Base-by-base conservation (phyloP, 2,113 vertebrate species). In the Fregata magnificens region DNA sequence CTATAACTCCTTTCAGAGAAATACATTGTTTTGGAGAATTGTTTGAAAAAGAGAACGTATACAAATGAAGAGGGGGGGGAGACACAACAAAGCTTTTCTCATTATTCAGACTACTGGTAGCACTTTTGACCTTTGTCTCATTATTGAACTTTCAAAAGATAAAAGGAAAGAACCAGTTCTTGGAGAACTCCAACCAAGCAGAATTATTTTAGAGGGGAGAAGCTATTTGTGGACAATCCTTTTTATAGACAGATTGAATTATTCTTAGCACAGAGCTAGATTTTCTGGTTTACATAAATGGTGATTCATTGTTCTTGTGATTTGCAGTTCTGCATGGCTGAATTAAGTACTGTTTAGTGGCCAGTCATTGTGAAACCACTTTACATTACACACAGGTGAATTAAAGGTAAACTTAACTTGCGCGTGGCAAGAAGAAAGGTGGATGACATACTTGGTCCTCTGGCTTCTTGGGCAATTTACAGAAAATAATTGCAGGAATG, bases 231-330 rank as follows among this genome's bases (percentile, higher is more conserved):
- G 25, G 53, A 63, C 28, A 82, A 72, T 26, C 7, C 20, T 90
- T 90, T 95, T 86, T 74, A 94, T 44, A 82, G 67, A 69, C 9
- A 66, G 77, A 93, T 29, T 55, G 53, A 88, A 94, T 87, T 96
- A 95, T 95, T 96, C 84, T 93, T 90, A 96, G 69, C 34, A 91
- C 67, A 66, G 67, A 74, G 78, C 71, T 88, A 62, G 55, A 86
- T 88, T 95, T 87, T 93, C 83, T 72, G 88, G 34, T 97, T 97
- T 96, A 95, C 40, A 88, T 93, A 97, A 97, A 96, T 1, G 32
- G 26, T 90, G 93, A 97, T 91, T 95, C 96, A 96, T 90, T 97
- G 80, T 93, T 95, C 78, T 86, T 96, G 67, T 92, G 86, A 73
- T 81, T 72, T 92, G 38, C 73, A 52, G 90, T 72, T 95, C 71